Conservation (phyloP, 2,113 vertebrate species). For the Aramus guarauna region DNA sequence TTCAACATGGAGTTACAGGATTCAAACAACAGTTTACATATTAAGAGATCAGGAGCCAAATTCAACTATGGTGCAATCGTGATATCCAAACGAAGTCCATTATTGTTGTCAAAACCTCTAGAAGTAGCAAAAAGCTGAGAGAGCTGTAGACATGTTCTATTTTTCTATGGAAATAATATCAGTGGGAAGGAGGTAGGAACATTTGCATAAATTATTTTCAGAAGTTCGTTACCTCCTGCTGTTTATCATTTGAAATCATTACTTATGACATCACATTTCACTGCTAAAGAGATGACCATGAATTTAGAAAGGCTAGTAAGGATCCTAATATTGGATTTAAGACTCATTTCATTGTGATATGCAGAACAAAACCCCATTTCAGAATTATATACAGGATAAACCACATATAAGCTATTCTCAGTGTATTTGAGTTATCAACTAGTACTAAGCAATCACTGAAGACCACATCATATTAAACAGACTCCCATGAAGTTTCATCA, state of each 20-base stretch:
- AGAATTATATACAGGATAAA: background rate
- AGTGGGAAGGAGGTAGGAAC: background rate
- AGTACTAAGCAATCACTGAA: background rate
- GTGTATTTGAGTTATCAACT: background rate
- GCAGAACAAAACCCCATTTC: background rate
- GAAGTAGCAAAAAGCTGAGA: background rate
- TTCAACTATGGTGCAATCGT: background rate
- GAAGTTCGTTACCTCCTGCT: background rate
- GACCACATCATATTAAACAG: background rate
- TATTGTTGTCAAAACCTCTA: background rate
- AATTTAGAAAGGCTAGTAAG: background rate
- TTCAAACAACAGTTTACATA: conserved; percentile 57
- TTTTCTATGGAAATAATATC: background rate
- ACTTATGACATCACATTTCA: background rate
- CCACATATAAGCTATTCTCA: background rate
- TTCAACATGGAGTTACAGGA: conserved; percentile 69
- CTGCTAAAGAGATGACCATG: background rate
- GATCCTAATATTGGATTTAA: background rate
- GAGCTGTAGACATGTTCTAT: background rate
- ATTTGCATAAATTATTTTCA: background rate
- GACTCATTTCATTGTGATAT: background rate
- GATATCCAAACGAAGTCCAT: background rate
- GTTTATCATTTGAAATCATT: background rate
- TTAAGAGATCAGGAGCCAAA: conserved; percentile 36
- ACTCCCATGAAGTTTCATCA: background rate